Conservation (phyloP, 2,888 invertebrate genomes). For the Scaptomyza parva region DNA sequence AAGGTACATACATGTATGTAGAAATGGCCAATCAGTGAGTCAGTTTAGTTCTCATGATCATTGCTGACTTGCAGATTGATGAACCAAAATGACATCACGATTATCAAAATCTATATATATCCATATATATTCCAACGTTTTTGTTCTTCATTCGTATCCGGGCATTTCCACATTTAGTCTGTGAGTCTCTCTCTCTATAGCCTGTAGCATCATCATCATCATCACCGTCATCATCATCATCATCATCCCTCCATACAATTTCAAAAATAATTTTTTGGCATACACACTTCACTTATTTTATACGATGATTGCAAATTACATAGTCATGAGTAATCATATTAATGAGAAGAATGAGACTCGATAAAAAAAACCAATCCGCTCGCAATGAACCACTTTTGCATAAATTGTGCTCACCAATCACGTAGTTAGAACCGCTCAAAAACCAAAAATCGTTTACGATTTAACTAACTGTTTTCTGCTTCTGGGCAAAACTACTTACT, state of each 20-base stretch:
- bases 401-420: constrained; percentile 69
- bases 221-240: neutral
- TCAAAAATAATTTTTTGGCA: constrained; percentile 47
- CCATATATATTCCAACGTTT: constrained; percentile 6
- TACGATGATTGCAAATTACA: constrained; percentile 72
- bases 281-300: constrained; percentile 49
- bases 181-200: neutral
- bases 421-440: constrained; percentile 58
- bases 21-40: constrained; percentile 65
- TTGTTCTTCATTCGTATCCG: constrained; percentile 45
- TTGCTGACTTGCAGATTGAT: constrained; percentile 72
- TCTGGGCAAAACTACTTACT: constrained; percentile 41
- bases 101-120: constrained; percentile 50
- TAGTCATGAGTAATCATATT: constrained; percentile 81
- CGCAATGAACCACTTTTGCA: constrained; percentile 71
- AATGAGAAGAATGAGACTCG: constrained; percentile 58
- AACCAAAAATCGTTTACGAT: constrained; percentile 51
- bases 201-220: constrained; percentile 43
- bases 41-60: constrained; percentile 62
- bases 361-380: constrained; percentile 21
- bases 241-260: constrained; percentile 29
- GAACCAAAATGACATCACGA: constrained; percentile 67
- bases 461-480: constrained; percentile 73
- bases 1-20: constrained; percentile 5
- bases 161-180: constrained; percentile 60